phyloP scores from a whole-genome alignment of 2,888 invertebrate species.

The Caenorhabditis sp. region DNA sequence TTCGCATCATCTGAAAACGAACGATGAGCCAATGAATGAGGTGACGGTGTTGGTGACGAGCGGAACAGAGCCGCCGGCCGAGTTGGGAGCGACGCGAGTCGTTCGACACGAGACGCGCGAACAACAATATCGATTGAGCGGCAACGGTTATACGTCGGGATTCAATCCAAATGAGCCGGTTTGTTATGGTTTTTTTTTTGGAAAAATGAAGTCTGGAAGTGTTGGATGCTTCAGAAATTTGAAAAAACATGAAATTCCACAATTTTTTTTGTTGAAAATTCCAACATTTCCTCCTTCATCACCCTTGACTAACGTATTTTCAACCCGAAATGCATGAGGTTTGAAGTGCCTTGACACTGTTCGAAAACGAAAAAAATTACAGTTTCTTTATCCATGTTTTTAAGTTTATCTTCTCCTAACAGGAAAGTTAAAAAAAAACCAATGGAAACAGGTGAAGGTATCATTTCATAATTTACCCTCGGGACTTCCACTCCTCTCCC shows the following conservation, averaged over 20 bases:
- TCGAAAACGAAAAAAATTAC: background rate
- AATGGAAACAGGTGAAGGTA: background rate
- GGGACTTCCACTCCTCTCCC: background rate
- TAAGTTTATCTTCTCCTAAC: background rate
- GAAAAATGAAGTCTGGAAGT: background rate
- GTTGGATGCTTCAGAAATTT: background rate
- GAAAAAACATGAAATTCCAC: background rate
- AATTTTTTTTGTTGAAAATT: background rate
- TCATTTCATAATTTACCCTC: background rate
- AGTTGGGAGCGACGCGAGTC: constrained; percentile 24
- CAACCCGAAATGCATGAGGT: background rate
- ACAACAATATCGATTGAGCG: constrained; percentile 58
- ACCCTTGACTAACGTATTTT: background rate
- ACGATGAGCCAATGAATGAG: constrained; percentile 37
- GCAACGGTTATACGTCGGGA: constrained; percentile 53
- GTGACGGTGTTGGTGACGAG: constrained; percentile 34
- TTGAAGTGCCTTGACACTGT: background rate
- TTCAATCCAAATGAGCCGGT: constrained; percentile 65
- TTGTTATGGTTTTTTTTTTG: constrained; percentile 7
- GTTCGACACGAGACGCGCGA: constrained; percentile 59
- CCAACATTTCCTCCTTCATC: background rate
- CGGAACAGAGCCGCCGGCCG: constrained; percentile 21
- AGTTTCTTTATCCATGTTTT: background rate
- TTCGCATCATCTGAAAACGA: background rate
- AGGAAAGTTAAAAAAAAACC: too few relatives aligned